Percentiles rank a stretch among this genome's conserved stretches.
phyloP scores from a whole-genome alignment of 2,888 invertebrate genomes.

The Sinopyrophorus schimmeli region DNA sequence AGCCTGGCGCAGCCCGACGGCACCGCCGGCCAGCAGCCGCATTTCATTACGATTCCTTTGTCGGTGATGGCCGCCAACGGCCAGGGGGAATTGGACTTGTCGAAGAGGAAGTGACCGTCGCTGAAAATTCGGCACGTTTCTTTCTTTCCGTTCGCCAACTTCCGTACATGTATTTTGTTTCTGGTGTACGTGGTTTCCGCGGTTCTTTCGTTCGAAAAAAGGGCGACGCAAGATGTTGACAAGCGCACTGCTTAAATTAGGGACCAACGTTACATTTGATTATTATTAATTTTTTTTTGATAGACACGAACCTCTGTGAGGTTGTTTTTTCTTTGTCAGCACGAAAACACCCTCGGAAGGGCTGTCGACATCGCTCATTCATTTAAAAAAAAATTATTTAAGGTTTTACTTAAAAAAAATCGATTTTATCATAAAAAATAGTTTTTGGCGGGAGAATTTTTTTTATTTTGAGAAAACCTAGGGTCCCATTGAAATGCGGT shows the following conservation, averaged over 20 bases:
- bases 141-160: conserved; percentile 33
- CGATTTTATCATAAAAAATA: no score
- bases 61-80: conserved; percentile 62
- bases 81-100: conserved; percentile 39
- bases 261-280: conserved; percentile 12
- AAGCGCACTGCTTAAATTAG: conserved; percentile 23
- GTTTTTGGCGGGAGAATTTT: no score
- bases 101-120: conserved; percentile 41
- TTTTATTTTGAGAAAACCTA: no score
- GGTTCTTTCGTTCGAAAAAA: conserved; percentile 19
- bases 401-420: no score
- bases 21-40: conserved; percentile 56
- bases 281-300: neutral
- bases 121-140: conserved; percentile 36
- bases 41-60: conserved; percentile 73
- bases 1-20: conserved; percentile 50
- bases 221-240: no score
- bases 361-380: conserved; percentile 2
- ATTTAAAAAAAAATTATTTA: no score
- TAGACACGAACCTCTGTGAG: conserved; percentile 4
- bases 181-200: conserved; percentile 32
- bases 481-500: no score
- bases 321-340: neutral
- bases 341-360: neutral
- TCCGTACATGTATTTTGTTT: conserved; percentile 26